Evolutionary conservation across 2,113 vertebrate species (phyloP).

Genomic region (Plecturocebus donacophilus): DNA sequence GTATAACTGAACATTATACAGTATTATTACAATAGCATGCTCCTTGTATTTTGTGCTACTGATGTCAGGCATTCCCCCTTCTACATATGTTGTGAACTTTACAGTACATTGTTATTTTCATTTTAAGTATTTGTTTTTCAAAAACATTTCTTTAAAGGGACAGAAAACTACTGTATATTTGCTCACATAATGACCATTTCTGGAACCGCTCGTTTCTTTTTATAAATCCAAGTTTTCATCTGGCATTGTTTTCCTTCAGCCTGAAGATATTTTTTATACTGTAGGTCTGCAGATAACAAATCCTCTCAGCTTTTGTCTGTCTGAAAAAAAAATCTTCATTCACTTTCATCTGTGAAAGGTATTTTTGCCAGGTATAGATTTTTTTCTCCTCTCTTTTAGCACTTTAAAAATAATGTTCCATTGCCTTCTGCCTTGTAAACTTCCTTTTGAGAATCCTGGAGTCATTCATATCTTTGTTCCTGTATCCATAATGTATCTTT

Average conservation of each 20-base stretch:
- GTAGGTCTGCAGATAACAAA: neutral
- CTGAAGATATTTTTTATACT: neutral
- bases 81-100: too few relatives aligned
- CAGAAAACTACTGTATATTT: neutral
- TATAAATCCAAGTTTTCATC: neutral
- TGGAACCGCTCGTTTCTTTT: neutral
- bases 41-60: neutral
- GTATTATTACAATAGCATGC: neutral
- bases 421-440: neutral
- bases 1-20: neutral
- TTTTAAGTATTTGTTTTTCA: too few relatives aligned
- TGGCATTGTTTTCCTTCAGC: neutral
- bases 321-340: neutral
- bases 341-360: neutral
- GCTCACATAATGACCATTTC: neutral
- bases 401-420: neutral
- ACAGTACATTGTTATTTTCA: too few relatives aligned
- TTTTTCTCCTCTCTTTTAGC: neutral
- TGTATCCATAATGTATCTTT: neutral
- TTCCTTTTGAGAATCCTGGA: neutral
- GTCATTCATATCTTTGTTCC: neutral
- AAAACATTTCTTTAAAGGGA: neutral
- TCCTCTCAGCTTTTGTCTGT: neutral
- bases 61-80: neutral
- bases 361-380: neutral